phyloP scores from a whole-genome alignment of 2,113 vertebrate species.

The Pagrus major region DNA sequence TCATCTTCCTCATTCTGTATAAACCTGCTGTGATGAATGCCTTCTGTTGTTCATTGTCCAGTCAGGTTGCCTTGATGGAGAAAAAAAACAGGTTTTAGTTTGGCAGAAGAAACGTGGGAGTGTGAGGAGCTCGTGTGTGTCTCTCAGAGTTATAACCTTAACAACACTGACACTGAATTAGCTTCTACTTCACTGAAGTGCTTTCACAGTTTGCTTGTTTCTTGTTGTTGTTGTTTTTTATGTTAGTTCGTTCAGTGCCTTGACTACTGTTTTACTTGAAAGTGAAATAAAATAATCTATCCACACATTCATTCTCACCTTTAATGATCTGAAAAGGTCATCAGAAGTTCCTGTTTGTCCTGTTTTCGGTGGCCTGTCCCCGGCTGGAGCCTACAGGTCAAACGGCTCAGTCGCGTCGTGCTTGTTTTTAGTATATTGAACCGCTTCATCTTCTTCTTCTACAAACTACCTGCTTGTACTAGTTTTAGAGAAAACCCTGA shows the following conservation, averaged over 20 bases:
- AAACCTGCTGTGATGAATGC: constrained; percentile 34
- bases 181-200: constrained; percentile 29
- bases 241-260: constrained; percentile 62
- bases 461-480: no score
- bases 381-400: no score
- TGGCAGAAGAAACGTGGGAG: constrained; percentile 1
- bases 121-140: neutral
- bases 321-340: no score
- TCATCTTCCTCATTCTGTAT: constrained; percentile 34
- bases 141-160: constrained; percentile 15
- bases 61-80: constrained; percentile 25
- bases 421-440: no score
- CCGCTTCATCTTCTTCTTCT: no score
- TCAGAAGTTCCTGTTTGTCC: no score
- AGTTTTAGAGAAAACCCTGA: no score
- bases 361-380: no score
- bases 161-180: constrained; percentile 30
- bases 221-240: constrained; percentile 3
- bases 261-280: constrained; percentile 76
- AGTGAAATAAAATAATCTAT: constrained; percentile 61
- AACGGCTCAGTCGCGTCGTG: no score
- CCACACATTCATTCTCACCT: neutral
- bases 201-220: constrained; percentile 23
- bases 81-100: neutral
- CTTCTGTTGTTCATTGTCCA: constrained; percentile 29